A percentile compares a stretch with the other conserved stretches of the same genome.
Conservation (phyloP, 2,888 invertebrate species). For the Drosophila histrio region DNA sequence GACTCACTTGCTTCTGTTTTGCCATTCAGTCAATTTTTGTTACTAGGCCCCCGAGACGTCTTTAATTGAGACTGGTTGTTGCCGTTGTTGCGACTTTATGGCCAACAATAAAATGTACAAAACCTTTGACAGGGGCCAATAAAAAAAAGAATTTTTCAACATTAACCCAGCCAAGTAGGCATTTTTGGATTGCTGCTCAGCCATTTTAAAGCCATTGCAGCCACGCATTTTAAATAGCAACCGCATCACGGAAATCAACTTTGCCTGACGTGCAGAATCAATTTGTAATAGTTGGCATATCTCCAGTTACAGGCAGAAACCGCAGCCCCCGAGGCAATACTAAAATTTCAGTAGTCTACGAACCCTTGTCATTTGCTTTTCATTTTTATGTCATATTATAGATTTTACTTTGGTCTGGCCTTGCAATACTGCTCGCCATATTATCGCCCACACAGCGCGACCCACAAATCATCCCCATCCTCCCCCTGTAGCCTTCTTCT, state of each 20-base stretch:
- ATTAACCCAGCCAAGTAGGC: slow-evolving; percentile 46
- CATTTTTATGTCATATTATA: slow-evolving; percentile 80
- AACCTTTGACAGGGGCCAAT: slow-evolving; percentile 58
- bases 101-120: slow-evolving; percentile 60
- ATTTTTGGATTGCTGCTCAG: neutral
- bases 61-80: slow-evolving; percentile 71
- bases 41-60: slow-evolving; percentile 75
- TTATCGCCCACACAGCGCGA: slow-evolving; percentile 26
- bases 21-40: slow-evolving; percentile 75
- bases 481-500: neutral
- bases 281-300: slow-evolving; percentile 80
- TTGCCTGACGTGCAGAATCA: slow-evolving; percentile 60
- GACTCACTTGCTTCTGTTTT: slow-evolving; percentile 28
- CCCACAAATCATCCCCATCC: slow-evolving; percentile 19
- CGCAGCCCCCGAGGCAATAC: slow-evolving; percentile 54
- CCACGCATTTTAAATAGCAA: slow-evolving; percentile 49
- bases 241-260: slow-evolving; percentile 52
- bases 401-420: slow-evolving; percentile 57
- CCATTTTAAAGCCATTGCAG: slow-evolving; percentile 60
- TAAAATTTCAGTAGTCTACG: slow-evolving; percentile 19
- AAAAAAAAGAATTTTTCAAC: slow-evolving; percentile 62
- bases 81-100: slow-evolving; percentile 56
- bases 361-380: slow-evolving; percentile 79
- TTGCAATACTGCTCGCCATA: slow-evolving; percentile 26
- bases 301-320: slow-evolving; percentile 58